phyloP scores from a whole-genome alignment of 37 sponge, comb jelly and placozoan genomes.

The Hexactinellida sp. region DNA sequence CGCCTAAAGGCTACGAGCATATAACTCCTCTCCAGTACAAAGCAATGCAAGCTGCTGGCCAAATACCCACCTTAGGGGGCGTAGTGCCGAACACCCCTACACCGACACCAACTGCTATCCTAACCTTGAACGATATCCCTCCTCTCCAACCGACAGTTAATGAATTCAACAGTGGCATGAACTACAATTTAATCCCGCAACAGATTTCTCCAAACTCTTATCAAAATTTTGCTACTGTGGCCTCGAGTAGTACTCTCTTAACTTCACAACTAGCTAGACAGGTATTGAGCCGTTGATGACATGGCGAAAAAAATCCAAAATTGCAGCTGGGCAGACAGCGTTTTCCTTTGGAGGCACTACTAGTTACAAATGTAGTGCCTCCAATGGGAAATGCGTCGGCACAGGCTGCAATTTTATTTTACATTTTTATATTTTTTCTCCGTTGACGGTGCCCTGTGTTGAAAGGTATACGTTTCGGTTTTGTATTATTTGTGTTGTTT shows the following conservation, averaged over 20 bases:
- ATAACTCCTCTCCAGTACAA: conserved; percentile 96
- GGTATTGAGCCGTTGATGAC: no score
- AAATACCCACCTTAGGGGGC: conserved; percentile 75
- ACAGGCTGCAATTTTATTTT: no score
- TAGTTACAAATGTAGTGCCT: no score
- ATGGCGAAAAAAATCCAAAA: no score
- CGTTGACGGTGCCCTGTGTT: no score
- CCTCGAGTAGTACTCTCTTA: background rate
- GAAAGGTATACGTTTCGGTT: no score
- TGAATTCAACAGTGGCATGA: conserved; percentile 19
- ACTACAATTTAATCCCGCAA: conserved; percentile 22
- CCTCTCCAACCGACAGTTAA: conserved; percentile 24
- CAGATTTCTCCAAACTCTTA: background rate
- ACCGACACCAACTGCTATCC: conserved; percentile 28
- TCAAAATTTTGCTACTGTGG: background rate
- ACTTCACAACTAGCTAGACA: background rate
- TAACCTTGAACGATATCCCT: conserved; percentile 71
- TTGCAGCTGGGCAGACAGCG: no score
- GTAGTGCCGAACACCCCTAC: background rate
- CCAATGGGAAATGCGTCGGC: no score
- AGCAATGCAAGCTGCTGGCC: conserved; percentile 97
- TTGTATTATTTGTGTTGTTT: no score
- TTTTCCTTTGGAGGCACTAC: no score
- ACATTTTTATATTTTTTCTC: background rate
- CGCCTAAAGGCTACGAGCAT: conserved; percentile 94